Base-by-base conservation (phyloP, 2,797 vertebrate species). In the Alectoris magna region DNA sequence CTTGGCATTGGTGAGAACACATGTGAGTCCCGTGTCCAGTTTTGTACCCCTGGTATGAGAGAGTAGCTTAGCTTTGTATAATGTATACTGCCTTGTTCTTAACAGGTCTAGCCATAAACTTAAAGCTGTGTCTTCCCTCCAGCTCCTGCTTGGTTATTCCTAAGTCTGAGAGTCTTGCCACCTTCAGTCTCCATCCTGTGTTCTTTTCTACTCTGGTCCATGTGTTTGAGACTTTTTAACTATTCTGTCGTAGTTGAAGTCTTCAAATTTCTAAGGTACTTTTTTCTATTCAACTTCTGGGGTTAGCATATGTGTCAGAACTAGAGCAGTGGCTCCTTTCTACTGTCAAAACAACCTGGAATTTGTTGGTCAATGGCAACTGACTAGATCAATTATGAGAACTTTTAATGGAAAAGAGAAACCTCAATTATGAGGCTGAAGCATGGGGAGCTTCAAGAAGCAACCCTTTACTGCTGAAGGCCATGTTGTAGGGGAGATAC, bases 81-180 rank as follows among this genome's bases (percentile, higher is more conserved):
- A 43, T 6, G 10, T 60, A 15, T 59, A 15, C 29, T 81, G 36
- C 22, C 22, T 2, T 58, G 12, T 60, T 86, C 26, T 48, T 55
- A 26, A 0, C 39, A 44, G 12, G 55, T 75, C 19, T 51, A 79
- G 36, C 23, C 12, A 43, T 46, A 81, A 87, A 15, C 8, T 74
- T 56, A 10, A 18, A 9, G 5, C 14, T 69, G 2, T 81, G 88
- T 31, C 14, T 21, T 72, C 14, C 29, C 13, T 80, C 24, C 19
- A 69, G 9, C 6, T 6, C 27, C 11, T 39, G 15, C 18, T 71
- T 26, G 36, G 34, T 60, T 48, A 19, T 62, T 73, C 16, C 66
- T 4, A 1, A 31, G 17, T 14, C 1, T 16, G 41, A 0, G 56
- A 0, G 60, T 81, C 44, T 60, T 74, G 10, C 4, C 15, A 72